Percentiles rank a stretch among this genome's conserved stretches.
These are phyloP conservation scores for Sebastes kiyomatsui DNA, from an alignment of 2,797 vertebrate genomes.

Conservation along the genomic window DNA sequence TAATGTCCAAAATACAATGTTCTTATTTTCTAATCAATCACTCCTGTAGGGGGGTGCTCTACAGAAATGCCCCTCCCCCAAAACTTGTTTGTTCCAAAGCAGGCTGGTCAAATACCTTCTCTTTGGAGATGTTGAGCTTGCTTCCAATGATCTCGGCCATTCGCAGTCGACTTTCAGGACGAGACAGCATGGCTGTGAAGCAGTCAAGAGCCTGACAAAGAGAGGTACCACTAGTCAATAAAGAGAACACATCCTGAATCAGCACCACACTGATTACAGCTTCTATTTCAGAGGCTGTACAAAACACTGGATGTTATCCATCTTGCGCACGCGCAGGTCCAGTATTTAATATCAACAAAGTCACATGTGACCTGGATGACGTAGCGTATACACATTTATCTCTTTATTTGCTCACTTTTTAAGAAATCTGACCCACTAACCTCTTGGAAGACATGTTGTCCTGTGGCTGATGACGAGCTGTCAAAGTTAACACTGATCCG, in stretches of 20 bases:
- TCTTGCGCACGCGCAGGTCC: too few species aligned
- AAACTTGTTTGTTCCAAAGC: too few species aligned
- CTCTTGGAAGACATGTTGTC: constrained; percentile 95
- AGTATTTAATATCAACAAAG: too few species aligned
- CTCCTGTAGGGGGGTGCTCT: not conserved
- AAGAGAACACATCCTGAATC: not conserved
- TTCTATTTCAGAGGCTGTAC: not conserved
- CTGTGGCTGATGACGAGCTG: constrained; percentile 82
- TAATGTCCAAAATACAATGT: not conserved
- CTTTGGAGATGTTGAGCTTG: constrained; percentile 95
- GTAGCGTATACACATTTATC: too few species aligned
- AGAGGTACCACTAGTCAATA: not conserved
- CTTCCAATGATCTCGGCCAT: constrained; percentile 94
- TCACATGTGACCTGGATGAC: too few species aligned
- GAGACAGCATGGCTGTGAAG: constrained; percentile 95
- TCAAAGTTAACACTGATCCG: constrained; percentile 90
- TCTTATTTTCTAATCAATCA: not conserved
- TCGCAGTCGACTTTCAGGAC: constrained; percentile 82
- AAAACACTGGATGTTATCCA: too few species aligned
- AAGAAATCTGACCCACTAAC: constrained; percentile 66
- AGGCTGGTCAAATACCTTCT: constrained; percentile 83
- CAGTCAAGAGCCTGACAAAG: constrained; percentile 91
- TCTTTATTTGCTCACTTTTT: not conserved
- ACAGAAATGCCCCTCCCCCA: not conserved
- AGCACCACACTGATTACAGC: not conserved